These are phyloP conservation scores for Drosophila oshimai DNA, from an alignment of 1,140 invertebrate species.

Conservation along the genomic window DNA sequence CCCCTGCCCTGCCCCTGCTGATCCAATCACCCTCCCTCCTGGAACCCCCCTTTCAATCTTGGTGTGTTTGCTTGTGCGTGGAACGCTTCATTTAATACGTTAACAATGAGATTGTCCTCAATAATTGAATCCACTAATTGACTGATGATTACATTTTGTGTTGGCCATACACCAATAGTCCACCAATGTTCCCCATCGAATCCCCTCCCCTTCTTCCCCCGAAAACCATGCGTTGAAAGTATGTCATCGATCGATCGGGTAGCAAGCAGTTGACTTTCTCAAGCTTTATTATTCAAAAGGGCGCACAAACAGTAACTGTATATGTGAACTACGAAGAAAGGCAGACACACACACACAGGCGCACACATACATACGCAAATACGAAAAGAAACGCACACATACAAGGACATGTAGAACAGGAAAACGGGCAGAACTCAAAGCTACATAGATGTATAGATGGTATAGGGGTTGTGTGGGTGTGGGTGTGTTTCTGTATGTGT, in stretches of 20 bases:
- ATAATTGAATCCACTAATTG: conserved; percentile 81
- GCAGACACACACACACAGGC: conserved; percentile 16
- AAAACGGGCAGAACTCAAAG: conserved; percentile 57
- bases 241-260: conserved; percentile 67
- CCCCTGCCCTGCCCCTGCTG: neutral
- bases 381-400: conserved; percentile 24
- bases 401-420: conserved; percentile 40
- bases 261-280: conserved; percentile 72
- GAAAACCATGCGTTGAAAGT: conserved; percentile 45
- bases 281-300: conserved; percentile 72
- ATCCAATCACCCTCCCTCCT: neutral
- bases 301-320: conserved; percentile 34
- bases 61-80: conserved; percentile 71
- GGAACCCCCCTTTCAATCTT: conserved; percentile 7
- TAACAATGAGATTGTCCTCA: conserved; percentile 81
- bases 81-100: conserved; percentile 81
- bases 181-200: neutral
- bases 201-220: neutral
- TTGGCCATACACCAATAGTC: conserved; percentile 63
- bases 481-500: neutral
- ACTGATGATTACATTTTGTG: conserved; percentile 81
- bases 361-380: conserved; percentile 26
- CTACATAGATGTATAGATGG: conserved; percentile 32
- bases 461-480: neutral
- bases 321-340: conserved; percentile 10